Evolutionary conservation across 2,113 vertebrate species (phyloP), one percentile per base, ranked within the genome.

Genomic region (Pseudorectes ferrugineus): DNA sequence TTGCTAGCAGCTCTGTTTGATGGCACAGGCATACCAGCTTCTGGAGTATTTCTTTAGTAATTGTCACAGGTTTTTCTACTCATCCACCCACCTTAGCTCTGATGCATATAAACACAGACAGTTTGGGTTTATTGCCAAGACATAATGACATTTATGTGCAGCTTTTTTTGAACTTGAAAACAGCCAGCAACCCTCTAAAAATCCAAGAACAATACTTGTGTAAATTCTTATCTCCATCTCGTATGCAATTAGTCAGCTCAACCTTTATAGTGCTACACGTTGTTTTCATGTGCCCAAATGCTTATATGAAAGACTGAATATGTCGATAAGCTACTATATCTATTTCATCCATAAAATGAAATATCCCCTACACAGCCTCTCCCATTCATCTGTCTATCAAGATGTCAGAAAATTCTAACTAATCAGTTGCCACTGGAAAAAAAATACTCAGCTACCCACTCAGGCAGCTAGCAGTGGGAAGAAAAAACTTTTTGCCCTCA

Each of bases 41-140:
- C 70, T 67, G 33, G 40, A 82, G 35, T 51, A 73, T 73, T 46
- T 72, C 70, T 74, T 92, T 57, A 62, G 62, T 38, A 68, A 79
- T 66, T 85, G 71, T 91, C 77, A 89, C 54, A 82, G 58, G 63
- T 85, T 96, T 89, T 85, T 79, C 67, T 89, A 38, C 40, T 76
- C 42, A 94, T 73, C 42, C 84, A 91, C 74, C 71, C 65, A 94
- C 89, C 67, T 62, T 72, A 87, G 26, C 62, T 68, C 54, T 49
- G 74, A 82, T 70, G 36, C 54, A 70, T 40, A 74, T 59, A 95
- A 97, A 94, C 74, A 97, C 51, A 88, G 78, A 80, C 54, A 93
- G 81, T 79, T 70, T 70, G 55, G 21, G 18, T 89, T 91, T 88
- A 79, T 74, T 80, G 71, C 81, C 54, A 88, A 91, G 66, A 68